These are phyloP conservation scores for Nephrotoma guestfalica DNA, from an alignment of 2,888 invertebrate genomes.

Conservation along the genomic window DNA sequence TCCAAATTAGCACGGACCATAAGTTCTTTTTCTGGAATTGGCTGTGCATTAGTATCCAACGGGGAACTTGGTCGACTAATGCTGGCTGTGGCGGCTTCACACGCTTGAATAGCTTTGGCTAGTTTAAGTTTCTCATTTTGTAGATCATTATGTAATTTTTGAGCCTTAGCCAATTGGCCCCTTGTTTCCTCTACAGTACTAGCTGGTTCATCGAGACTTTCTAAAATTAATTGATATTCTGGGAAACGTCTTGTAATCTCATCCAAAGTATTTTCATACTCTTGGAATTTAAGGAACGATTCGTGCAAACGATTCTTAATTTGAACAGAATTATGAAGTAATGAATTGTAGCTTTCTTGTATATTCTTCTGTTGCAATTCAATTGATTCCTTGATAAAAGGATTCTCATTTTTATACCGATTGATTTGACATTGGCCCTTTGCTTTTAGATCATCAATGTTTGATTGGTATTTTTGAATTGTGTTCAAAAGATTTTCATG, in stretches of 20 bases:
- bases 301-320: slow-evolving; percentile 79
- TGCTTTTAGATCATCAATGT: slow-evolving; percentile 64
- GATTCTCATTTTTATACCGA: slow-evolving; percentile 56
- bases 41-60: slow-evolving; percentile 69
- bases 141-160: slow-evolving; percentile 72
- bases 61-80: slow-evolving; percentile 84
- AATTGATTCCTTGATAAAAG: slow-evolving; percentile 60
- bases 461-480: slow-evolving; percentile 69
- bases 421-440: slow-evolving; percentile 76
- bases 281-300: slow-evolving; percentile 80
- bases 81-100: slow-evolving; percentile 83
- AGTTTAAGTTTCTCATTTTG: slow-evolving; percentile 76
- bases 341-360: slow-evolving; percentile 82
- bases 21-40: slow-evolving; percentile 71
- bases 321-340: slow-evolving; percentile 77
- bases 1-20: slow-evolving; percentile 73
- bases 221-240: slow-evolving; percentile 60
- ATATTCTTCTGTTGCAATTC: slow-evolving; percentile 79
- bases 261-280: slow-evolving; percentile 80
- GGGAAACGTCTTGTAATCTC: slow-evolving; percentile 72
- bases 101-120: slow-evolving; percentile 78
- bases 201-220: slow-evolving; percentile 54
- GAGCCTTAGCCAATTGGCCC: slow-evolving; percentile 56
- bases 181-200: slow-evolving; percentile 60
- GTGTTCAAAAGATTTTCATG: slow-evolving; percentile 61